These are phyloP conservation scores for Neodiprion fabricii DNA, from an alignment of 1,140 invertebrate genomes.

Conservation along the genomic window DNA sequence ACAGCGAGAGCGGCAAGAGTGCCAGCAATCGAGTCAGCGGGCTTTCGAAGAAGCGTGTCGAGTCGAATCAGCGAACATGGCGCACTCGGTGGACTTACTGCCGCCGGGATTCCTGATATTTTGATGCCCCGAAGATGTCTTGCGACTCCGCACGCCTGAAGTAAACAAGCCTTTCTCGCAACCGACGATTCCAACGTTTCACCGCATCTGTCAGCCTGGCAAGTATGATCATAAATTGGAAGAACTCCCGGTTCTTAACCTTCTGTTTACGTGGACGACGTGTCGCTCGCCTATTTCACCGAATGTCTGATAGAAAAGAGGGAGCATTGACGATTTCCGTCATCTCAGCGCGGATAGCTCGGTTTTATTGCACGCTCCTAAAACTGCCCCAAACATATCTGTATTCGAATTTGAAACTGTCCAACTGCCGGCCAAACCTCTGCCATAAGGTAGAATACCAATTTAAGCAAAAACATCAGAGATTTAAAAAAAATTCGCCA, in stretches of 20 bases:
- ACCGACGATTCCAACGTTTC: not conserved
- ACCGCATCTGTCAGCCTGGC: not conserved
- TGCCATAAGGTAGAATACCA: too few species aligned
- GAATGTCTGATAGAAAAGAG: too few species aligned
- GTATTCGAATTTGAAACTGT: too few species aligned
- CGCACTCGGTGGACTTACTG: constrained; percentile 25
- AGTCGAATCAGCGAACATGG: constrained; percentile 29
- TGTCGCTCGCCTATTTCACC: not conserved
- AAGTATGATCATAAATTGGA: not conserved
- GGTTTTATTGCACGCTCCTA: too few species aligned
- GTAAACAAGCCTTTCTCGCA: not conserved
- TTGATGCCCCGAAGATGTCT: constrained; percentile 23
- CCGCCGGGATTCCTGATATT: constrained; percentile 24
- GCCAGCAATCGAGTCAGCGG: too few species aligned
- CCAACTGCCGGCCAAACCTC: too few species aligned
- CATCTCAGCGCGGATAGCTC: too few species aligned
- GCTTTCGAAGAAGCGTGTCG: constrained; percentile 27
- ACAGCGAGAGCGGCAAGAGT: too few species aligned
- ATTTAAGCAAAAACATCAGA: too few species aligned
- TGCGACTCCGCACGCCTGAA: not conserved
- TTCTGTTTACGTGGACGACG: not conserved
- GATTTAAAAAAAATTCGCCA: too few species aligned
- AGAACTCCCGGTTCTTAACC: not conserved
- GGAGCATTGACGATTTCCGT: too few species aligned
- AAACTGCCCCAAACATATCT: too few species aligned